Conservation (phyloP, 2,113 vertebrate genomes). For the Motacilla tschutschensis region DNA sequence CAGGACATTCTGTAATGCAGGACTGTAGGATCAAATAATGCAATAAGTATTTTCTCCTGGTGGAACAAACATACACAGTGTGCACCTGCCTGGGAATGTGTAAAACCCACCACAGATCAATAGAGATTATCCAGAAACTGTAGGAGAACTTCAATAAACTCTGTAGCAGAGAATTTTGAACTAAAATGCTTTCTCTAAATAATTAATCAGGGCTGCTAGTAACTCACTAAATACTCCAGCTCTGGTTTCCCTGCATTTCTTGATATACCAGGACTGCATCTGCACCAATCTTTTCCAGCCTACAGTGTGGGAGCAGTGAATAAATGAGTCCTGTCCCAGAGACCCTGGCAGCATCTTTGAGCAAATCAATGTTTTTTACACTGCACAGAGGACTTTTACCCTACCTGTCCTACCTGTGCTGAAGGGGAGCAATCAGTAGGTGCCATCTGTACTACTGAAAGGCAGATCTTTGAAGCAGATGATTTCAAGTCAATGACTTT, state of each 20-base stretch:
- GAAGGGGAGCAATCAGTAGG: neutral
- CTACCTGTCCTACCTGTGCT: neutral
- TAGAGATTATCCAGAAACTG: neutral
- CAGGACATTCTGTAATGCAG: neutral
- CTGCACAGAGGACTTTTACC: neutral
- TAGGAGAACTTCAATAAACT: neutral
- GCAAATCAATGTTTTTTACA: neutral
- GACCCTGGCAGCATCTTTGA: neutral
- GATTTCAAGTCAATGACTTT: slow-evolving; percentile 42
- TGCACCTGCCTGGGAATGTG: neutral
- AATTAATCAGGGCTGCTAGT: slow-evolving; percentile 30
- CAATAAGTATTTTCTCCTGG: neutral
- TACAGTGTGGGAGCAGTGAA: neutral
- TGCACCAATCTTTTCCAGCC: neutral
- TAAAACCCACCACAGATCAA: slow-evolving; percentile 13
- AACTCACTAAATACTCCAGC: neutral
- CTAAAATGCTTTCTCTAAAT: slow-evolving; percentile 46
- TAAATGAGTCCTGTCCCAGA: neutral
- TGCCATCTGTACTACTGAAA: neutral
- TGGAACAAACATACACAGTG: neutral
- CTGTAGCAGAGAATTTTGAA: neutral
- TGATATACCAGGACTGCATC: neutral
- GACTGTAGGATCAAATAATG: neutral
- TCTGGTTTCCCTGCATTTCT: neutral
- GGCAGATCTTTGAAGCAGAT: neutral